phyloP scores from a whole-genome alignment of 2,113 vertebrate genomes.

The Triplophysa rosa region DNA sequence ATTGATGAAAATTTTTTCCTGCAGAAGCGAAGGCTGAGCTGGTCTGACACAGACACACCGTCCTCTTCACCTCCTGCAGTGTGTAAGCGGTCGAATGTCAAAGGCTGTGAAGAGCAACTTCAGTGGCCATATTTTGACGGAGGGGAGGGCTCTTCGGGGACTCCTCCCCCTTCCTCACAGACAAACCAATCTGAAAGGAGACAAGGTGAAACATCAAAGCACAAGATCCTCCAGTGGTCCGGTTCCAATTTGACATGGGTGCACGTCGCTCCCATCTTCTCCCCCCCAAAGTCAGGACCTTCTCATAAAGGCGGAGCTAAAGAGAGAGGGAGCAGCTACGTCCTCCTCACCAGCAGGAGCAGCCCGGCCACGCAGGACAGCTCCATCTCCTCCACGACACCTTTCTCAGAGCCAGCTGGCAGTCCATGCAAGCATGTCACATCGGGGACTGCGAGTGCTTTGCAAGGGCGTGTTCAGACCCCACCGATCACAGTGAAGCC shows the following conservation, averaged over 20 bases:
- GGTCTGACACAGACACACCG: slow-evolving; percentile 68
- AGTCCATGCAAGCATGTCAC: slow-evolving; percentile 66
- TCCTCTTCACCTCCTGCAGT: slow-evolving; percentile 56
- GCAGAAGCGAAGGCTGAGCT: slow-evolving; percentile 76
- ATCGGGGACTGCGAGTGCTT: slow-evolving; percentile 44
- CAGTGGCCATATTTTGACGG: slow-evolving; percentile 25
- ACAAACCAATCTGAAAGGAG: slow-evolving; percentile 10
- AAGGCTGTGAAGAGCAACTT: slow-evolving; percentile 48
- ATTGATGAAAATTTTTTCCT: slow-evolving; percentile 5
- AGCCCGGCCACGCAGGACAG: slow-evolving; percentile 72
- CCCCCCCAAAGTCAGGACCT: slow-evolving; percentile 69
- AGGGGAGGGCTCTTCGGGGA: slow-evolving; percentile 7
- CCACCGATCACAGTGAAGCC: slow-evolving; percentile 54
- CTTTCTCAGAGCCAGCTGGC: slow-evolving; percentile 57
- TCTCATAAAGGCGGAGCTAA: slow-evolving; percentile 43
- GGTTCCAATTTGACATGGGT: slow-evolving; percentile 82
- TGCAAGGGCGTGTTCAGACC: slow-evolving; percentile 54
- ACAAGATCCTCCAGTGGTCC: slow-evolving; percentile 65
- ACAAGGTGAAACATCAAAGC: slow-evolving; percentile 41
- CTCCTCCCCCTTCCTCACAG: slow-evolving; percentile 18
- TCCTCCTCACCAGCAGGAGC: slow-evolving; percentile 51
- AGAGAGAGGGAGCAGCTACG: slow-evolving; percentile 28
- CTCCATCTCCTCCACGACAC: slow-evolving; percentile 70
- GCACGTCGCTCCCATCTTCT: slow-evolving; percentile 79
- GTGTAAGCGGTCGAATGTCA: slow-evolving; percentile 54